Evolutionary conservation across 1,140 invertebrate genomes (phyloP), one percentile per base, ranked within the genome.

Genomic region (Meloidogyne exigua): DNA sequence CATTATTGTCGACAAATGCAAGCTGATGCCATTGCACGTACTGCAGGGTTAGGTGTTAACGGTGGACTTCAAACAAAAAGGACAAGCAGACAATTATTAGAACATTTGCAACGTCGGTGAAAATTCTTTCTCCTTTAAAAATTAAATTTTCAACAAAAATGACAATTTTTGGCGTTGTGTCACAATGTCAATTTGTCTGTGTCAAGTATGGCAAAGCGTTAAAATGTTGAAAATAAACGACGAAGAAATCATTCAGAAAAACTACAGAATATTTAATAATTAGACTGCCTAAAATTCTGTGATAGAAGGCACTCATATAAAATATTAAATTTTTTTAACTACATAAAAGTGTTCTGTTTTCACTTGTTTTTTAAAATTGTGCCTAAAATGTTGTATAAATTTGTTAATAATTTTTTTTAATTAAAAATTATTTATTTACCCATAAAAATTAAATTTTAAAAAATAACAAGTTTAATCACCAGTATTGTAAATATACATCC

Each of bases 1-100:
- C 86, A 86, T 39, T 84, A 84, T 44, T 79, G 77, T 39, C 72
- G 69, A 0, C 77, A 79, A 66, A 79, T 79, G 77, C 77, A 79
- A 80, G 44, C 49, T 44, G 68, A 80, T 9, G 65, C 72, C 23
- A 32, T 44, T 32, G 76, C 76, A 26, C 36, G 26, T 13, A 57
- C 76, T 28, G 39, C 70, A n/a, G 71, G 28, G 15, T 9, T 42
- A 12, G 44, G 12, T 11, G 21, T 21, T 10, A 57, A 21, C 62
- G 69, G 69, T 12, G 69, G 18, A 57, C 3, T 57, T 21, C 49
- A 18, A 5, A 57, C 18, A 57, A 57, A 57, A 21, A 18, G 49
- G 7, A 57, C 49, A n/a, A 57, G 49, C 49, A 57, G 49, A 57
- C 49, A 57, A 57, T n/a, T 57, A n/a, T 57, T 57, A n/a, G 49